Conservation (phyloP, 2,888 invertebrate genomes). For the Microdon myrmicae region DNA sequence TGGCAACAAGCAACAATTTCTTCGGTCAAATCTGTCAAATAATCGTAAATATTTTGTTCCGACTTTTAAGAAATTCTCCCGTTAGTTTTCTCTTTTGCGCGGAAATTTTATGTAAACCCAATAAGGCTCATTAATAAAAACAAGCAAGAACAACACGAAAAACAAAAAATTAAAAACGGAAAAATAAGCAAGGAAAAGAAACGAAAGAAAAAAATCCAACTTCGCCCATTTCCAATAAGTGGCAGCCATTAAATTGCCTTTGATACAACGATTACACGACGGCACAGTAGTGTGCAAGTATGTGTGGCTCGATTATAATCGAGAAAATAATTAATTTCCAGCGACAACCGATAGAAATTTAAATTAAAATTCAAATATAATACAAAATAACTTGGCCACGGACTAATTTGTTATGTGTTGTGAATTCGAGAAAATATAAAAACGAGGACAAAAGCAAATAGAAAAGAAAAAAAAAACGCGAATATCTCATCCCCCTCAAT, state of each 20-base stretch:
- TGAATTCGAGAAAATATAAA: background rate
- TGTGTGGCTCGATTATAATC: conserved; percentile 21
- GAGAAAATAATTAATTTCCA: conserved; percentile 11
- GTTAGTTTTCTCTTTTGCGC: conserved; percentile 11
- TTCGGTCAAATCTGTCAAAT: conserved; percentile 37
- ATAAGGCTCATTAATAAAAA: too few species aligned
- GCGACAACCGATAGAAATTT: conserved; percentile 16
- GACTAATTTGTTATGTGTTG: background rate
- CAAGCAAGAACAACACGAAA: conserved; percentile 3
- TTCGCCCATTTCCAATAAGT: conserved; percentile 51
- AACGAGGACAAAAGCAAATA: background rate
- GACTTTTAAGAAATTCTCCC: conserved; percentile 21
- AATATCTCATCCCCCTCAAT: too few species aligned
- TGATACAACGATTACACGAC: too few species aligned
- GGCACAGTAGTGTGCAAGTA: conserved; percentile 7
- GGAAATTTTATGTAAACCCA: conserved; percentile 22
- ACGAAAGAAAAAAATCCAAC: conserved; percentile 10
- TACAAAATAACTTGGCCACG: conserved; percentile 11
- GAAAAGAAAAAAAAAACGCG: conserved; percentile 3
- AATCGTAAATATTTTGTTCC: conserved; percentile 18
- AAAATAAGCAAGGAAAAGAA: conserved; percentile 3
- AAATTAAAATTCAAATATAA: conserved; percentile 11
- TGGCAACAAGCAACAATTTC: conserved; percentile 48
- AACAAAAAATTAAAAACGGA: conserved; percentile 9
- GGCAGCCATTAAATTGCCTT: conserved; percentile 45